These are phyloP conservation scores for Drosophila hamatofila DNA, from an alignment of 2,888 invertebrate genomes.

Conservation along the genomic window DNA sequence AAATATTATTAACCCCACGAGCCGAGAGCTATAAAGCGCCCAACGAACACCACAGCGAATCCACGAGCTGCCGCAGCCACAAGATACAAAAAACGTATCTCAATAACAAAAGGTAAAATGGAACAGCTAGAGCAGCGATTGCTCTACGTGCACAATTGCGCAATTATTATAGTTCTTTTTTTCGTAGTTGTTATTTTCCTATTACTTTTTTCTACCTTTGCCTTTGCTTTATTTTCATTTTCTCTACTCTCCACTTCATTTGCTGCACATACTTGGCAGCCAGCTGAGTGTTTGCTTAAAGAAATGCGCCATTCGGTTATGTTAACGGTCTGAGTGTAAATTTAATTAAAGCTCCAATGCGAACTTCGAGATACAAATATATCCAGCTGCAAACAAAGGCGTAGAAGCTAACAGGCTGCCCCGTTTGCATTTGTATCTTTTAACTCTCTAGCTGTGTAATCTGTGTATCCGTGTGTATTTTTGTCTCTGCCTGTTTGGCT, in stretches of 20 bases:
- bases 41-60: constrained; percentile 40
- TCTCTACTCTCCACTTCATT: constrained; percentile 21
- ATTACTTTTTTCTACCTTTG: constrained; percentile 1
- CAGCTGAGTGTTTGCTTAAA: constrained; percentile 36
- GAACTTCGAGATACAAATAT: constrained; percentile 12
- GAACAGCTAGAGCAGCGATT: constrained; percentile 21
- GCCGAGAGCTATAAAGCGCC: constrained; percentile 21
- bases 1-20: constrained; percentile 37
- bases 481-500: constrained; percentile 23
- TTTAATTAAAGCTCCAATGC: constrained; percentile 62
- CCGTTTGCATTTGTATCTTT: constrained; percentile 29
- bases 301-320: constrained; percentile 56
- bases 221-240: constrained; percentile 21
- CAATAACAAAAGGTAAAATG: constrained; percentile 60
- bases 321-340: constrained; percentile 68
- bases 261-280: constrained; percentile 25
- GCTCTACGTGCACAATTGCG: constrained; percentile 54
- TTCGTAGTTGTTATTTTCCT: constrained; percentile 16
- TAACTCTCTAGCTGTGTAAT: not conserved
- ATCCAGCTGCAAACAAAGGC: constrained; percentile 62
- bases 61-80: constrained; percentile 15
- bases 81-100: constrained; percentile 60
- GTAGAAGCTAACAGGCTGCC: constrained; percentile 19
- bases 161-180: constrained; percentile 49
- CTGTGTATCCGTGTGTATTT: constrained; percentile 15